A percentile compares a stretch with the other conserved stretches of the same genome.
These are phyloP conservation scores for Clytia hemisphaerica DNA, from an alignment of 30 jellyfish, hydroid and myxozoan species.

Conservation along the genomic window DNA sequence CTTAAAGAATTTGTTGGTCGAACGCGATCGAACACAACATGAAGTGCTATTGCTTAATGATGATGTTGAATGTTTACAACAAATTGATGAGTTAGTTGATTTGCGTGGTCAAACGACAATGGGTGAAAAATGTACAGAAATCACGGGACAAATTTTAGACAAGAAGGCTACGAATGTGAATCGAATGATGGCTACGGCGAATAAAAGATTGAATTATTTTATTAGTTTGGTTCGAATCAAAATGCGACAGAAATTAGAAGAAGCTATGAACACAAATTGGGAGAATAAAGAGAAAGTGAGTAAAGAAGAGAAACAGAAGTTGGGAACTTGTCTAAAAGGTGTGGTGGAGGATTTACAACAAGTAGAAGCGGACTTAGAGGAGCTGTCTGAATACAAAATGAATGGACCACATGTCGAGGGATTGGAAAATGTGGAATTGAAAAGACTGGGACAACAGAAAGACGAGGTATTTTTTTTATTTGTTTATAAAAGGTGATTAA, in stretches of 20 bases:
- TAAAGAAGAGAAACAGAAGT: constrained; percentile 16
- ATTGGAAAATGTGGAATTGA: too few relatives aligned
- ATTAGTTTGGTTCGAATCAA: background rate
- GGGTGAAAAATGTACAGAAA: constrained; percentile 5
- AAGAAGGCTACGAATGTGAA: constrained; percentile 6
- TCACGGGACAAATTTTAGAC: constrained; percentile 6
- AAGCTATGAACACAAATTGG: background rate
- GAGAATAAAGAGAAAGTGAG: constrained; percentile 3
- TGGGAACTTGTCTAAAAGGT: constrained; percentile 1
- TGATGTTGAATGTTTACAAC: constrained; percentile 7
- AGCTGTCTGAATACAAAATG: too few relatives aligned
- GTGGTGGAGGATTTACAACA: constrained; percentile 18
- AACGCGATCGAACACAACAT: constrained; percentile 25
- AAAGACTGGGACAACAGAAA: too few relatives aligned
- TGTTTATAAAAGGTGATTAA: too few relatives aligned
- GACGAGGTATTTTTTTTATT: too few relatives aligned
- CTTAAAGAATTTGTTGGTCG: constrained; percentile 1
- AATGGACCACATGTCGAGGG: too few relatives aligned
- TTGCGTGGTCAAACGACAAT: background rate
- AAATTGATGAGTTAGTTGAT: background rate
- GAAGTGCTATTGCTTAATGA: constrained; percentile 4
- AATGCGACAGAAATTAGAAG: background rate
- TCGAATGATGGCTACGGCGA: constrained; percentile 4
- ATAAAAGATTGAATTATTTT: background rate
- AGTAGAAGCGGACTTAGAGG: background rate